Conservation (phyloP, 2,797 vertebrate genomes). For the Atherinosoma microstoma region DNA sequence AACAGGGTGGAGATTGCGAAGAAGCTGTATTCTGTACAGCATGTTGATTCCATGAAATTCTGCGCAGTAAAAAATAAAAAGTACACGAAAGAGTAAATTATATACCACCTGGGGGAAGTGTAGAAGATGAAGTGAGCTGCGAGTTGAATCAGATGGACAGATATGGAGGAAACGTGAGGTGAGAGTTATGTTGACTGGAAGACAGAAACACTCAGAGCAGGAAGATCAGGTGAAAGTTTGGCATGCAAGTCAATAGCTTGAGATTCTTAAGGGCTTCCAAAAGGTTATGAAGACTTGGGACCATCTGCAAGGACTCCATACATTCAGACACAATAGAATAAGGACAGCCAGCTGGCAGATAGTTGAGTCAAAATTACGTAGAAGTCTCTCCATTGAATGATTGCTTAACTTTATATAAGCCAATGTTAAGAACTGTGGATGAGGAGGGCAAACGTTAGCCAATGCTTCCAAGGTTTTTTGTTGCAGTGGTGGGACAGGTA, state of each 20-base stretch:
- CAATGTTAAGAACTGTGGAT: neutral
- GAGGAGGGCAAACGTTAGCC: neutral
- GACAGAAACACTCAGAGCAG: neutral
- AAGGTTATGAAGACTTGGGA: neutral
- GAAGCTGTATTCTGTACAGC: constrained; percentile 21
- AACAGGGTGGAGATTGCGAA: constrained; percentile 31
- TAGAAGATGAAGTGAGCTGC: constrained; percentile 13
- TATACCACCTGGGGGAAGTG: constrained; percentile 13
- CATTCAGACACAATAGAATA: neutral
- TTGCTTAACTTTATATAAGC: neutral
- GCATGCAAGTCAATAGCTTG: neutral
- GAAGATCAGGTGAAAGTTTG: neutral
- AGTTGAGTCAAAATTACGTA: neutral
- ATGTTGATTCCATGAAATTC: constrained; percentile 41
- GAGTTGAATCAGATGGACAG: constrained; percentile 1
- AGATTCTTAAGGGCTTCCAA: neutral
- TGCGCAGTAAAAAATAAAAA: constrained; percentile 14
- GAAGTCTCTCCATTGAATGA: neutral
- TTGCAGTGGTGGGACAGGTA: neutral
- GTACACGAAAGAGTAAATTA: constrained; percentile 4
- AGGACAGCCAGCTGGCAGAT: neutral
- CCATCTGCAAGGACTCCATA: neutral
- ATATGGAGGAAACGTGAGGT: constrained; percentile 19
- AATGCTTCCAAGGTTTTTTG: neutral
- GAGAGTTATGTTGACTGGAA: constrained; percentile 7